Base-by-base conservation (phyloP, 2,113 vertebrate genomes). In the Poeciliopsis occidentalis region DNA sequence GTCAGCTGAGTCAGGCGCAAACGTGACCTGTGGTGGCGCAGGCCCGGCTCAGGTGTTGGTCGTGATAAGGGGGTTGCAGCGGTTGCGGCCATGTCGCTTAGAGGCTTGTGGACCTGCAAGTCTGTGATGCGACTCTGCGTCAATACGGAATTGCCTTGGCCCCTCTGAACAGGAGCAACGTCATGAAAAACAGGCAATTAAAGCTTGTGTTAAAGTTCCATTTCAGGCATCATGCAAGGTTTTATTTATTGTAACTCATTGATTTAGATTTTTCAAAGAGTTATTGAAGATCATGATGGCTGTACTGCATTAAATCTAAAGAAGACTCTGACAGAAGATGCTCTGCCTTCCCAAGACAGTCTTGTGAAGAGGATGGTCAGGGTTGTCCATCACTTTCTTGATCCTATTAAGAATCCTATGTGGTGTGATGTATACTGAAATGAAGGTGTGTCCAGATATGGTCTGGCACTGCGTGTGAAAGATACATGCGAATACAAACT, bases 1-100 rank as follows among this genome's bases (percentile, higher is more conserved):
- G 84, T 79, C 83, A 82, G 84, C 85, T 87, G 88, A 92, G 77
- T 89, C 88, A 82, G 88, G 73, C 79, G 15, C 70, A 70, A 85
- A 87, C 68, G 79, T 85, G 85, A 88, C 87, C 86, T 1, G 70
- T 64, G 74, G 62, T 71, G 73, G 71, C 60, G 54, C 67, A 3
- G 60, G 39, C 47, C 62, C 5, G 12, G 69, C 81, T 89, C 85
- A 89, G 81, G 85, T 90, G 86, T 85, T 77, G 31, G 10, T 15
- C 11, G 51, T 76, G 3, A 41, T 62, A 1, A 78, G 81, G 78
- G 76, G 76, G 73, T 80, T 86, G 77, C 70, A 32, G 44, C 75
- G 73, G 80, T 69, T 76, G 81, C 78, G 3, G 51, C 41, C 19
- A 61, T 65, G 41, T 72, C 1, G 4, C 51, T 76, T 64, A 64